Base-by-base conservation (phyloP, 2,888 invertebrate genomes). In the Thelaira solivaga region DNA sequence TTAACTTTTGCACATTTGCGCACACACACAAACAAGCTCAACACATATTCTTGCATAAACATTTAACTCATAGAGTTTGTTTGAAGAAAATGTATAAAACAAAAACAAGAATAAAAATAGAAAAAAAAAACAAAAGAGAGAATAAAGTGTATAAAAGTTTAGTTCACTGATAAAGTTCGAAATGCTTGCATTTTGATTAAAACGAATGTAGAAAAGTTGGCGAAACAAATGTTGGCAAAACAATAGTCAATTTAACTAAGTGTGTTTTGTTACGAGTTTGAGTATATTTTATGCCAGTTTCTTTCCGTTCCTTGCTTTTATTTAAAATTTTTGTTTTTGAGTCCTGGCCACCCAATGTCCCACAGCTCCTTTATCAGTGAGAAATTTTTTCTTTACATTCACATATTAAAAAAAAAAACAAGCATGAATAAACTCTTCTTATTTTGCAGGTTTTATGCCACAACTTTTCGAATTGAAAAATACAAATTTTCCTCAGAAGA, bases 151-250 rank as follows among this genome's bases (percentile, higher is more conserved):
- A 49, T 13, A 73, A 68, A 78, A 69, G 26, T 78, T 78, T 68
- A 59, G 22, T 53, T 69, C 67, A 59, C 49, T 73, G 64, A 67
- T 77, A 72, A 78, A 78, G 68, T 77, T 77, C 41, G 57, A 47
- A 74, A 78, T 64, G 47, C 64, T 69, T 73, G 73, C 77, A 73
- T 77, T 73, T 73, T 78, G 77, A 78, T 78, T 74, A 78, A 78
- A 78, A 73, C 59, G 73, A 78, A 74, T 78, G 73, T 69, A 59
- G 22, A 59, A 64, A 73, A 73, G 67, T 64, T 77, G 72, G 72
- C 77, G 68, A 68, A 77, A 73, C 72, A 72, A 77, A 73, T 73
- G 67, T 73, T 78, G 68, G 69, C 73, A 78, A 73, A 78, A 78
- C 77, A 78, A 74, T 73, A 78, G 77, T 78, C 68, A 78, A 78